phyloP scores from a whole-genome alignment of 2,888 invertebrate genomes.

The Willowsia nigromaculata region DNA sequence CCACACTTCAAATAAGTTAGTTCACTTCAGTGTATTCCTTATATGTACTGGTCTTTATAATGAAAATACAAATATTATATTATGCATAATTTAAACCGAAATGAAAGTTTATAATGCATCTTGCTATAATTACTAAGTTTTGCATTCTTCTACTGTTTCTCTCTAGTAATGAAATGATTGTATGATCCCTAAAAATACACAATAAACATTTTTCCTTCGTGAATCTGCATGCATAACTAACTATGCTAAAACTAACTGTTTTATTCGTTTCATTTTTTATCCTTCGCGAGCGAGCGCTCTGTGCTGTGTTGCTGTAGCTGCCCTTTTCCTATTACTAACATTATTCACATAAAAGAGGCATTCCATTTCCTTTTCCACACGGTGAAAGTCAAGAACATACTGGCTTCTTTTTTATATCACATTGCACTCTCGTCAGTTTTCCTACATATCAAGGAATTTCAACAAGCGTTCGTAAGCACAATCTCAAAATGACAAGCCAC shows the following conservation, averaged over 20 bases:
- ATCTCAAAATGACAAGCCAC: neutral
- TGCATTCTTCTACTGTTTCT: slow-evolving; percentile 35
- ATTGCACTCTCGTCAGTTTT: no score
- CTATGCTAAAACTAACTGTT: no score
- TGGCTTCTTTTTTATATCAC: no score
- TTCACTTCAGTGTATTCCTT: neutral
- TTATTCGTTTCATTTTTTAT: no score
- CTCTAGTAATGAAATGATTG: slow-evolving; percentile 18
- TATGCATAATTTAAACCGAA: neutral
- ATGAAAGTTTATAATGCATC: neutral
- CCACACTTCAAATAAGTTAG: neutral
- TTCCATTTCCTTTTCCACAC: no score
- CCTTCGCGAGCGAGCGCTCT: no score
- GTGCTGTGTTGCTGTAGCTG: no score
- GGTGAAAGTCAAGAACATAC: no score
- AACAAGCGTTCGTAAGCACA: neutral
- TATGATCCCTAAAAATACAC: neutral
- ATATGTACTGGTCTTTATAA: neutral
- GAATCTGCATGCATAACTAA: no score
- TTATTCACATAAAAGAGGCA: no score
- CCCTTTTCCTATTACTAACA: no score
- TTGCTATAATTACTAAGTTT: neutral
- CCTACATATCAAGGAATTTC: no score
- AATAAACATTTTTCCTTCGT: neutral
- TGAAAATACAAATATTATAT: neutral